A percentile compares a stretch with the other conserved stretches of the same genome.
Conservation (phyloP, 2,888 invertebrate genomes). For the Cancer borealis region DNA sequence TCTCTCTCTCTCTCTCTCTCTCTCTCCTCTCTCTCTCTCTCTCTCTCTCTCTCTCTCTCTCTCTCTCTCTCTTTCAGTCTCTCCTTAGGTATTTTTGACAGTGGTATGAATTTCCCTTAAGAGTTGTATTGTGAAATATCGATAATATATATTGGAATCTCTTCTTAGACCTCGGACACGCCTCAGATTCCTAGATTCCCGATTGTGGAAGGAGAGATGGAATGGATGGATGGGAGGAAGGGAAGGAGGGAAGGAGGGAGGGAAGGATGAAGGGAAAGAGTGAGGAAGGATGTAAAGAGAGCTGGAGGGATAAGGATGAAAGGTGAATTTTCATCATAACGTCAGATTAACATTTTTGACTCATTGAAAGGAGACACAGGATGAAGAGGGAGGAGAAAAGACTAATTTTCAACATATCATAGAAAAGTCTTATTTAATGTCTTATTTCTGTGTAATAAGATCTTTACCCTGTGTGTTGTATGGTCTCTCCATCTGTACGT, state of each 20-base stretch:
- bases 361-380: background rate
- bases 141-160: slow-evolving; percentile 48
- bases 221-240: background rate
- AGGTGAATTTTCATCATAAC: background rate
- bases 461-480: background rate
- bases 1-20: background rate
- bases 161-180: background rate
- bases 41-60: slow-evolving; percentile 35
- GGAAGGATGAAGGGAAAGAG: too few relatives aligned
- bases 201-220: background rate
- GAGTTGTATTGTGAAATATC: slow-evolving; percentile 56
- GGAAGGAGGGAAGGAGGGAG: background rate
- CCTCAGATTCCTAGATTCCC: slow-evolving; percentile 29
- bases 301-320: background rate
- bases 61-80: background rate
- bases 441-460: background rate
- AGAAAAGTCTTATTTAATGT: background rate
- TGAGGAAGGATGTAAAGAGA: background rate
- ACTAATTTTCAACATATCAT: background rate
- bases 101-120: slow-evolving; percentile 42
- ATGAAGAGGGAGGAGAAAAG: background rate
- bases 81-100: background rate
- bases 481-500: background rate
- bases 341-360: background rate
- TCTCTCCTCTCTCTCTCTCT: background rate